Percentiles rank a stretch among this genome's conserved stretches.
Evolutionary conservation across 2,888 invertebrate genomes (phyloP).

Genomic region (Branchipolynoe longqiensis): DNA sequence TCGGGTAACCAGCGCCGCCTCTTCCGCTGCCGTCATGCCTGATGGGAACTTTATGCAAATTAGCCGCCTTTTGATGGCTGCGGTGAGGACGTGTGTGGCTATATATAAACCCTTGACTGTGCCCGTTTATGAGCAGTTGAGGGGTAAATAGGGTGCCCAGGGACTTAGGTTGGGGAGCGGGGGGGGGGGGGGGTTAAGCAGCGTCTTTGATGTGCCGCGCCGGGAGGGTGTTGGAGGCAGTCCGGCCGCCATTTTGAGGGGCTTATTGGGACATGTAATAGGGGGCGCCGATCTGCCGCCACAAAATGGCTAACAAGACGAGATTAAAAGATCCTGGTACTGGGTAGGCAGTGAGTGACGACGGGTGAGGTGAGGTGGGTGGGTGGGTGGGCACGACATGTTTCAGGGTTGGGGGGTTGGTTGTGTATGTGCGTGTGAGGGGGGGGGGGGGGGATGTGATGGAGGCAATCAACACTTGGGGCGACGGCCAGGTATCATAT

Average conservation of each 20-base stretch:
- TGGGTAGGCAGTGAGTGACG: background rate
- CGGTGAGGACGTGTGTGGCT: background rate
- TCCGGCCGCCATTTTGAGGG: slow-evolving; percentile 35
- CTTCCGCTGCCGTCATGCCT: background rate
- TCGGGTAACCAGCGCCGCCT: slow-evolving; percentile 37
- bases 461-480: background rate
- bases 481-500: no score
- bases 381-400: background rate
- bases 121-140: background rate
- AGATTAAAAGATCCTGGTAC: slow-evolving; percentile 11
- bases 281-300: slow-evolving; percentile 40
- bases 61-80: slow-evolving; percentile 6
- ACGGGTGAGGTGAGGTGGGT: no score
- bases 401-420: background rate
- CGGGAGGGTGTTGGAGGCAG: background rate
- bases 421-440: background rate
- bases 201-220: slow-evolving; percentile 13
- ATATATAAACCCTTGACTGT: background rate
- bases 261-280: slow-evolving; percentile 51
- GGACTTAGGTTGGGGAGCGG: background rate
- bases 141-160: background rate
- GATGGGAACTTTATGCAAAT: slow-evolving; percentile 45
- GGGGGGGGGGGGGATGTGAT: background rate
- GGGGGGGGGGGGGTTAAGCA: slow-evolving; percentile 24
- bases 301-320: slow-evolving; percentile 44